These are phyloP conservation scores for Scatophagus argus DNA, from an alignment of 2,113 vertebrate genomes.

Conservation along the genomic window DNA sequence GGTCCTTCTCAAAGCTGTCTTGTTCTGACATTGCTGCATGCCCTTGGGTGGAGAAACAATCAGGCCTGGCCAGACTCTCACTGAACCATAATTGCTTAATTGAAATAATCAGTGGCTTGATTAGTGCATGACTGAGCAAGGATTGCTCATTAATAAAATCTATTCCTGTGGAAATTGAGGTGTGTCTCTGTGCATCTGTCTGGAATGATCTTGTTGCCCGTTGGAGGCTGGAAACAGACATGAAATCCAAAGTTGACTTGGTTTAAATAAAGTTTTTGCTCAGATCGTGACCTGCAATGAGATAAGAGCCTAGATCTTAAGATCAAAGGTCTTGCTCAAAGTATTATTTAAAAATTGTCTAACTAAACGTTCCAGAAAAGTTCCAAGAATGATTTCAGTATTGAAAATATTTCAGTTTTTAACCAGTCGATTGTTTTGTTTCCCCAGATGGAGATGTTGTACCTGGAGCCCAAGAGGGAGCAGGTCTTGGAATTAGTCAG, in stretches of 20 bases:
- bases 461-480: constrained; percentile 78
- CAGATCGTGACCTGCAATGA: background rate
- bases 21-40: constrained; percentile 31
- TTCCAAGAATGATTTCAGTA: background rate
- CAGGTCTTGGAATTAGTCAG: constrained; percentile 78
- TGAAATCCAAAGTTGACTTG: background rate
- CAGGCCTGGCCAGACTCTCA: constrained; percentile 42
- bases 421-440: background rate
- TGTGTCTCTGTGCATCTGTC: constrained; percentile 14
- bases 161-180: constrained; percentile 54
- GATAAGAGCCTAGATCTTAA: background rate
- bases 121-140: constrained; percentile 47
- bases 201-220: background rate
- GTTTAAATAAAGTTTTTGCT: background rate
- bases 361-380: background rate
- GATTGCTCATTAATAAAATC: constrained; percentile 45
- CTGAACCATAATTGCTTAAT: constrained; percentile 60
- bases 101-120: constrained; percentile 67
- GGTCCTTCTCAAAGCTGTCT: background rate
- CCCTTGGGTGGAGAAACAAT: no score
- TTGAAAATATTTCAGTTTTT: background rate
- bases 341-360: background rate
- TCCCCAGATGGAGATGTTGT: constrained; percentile 76
- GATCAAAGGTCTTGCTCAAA: background rate
- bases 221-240: constrained; percentile 15